Evolutionary conservation across 2,113 vertebrate genomes (phyloP).

Genomic region (Corynorhinus townsendii): DNA sequence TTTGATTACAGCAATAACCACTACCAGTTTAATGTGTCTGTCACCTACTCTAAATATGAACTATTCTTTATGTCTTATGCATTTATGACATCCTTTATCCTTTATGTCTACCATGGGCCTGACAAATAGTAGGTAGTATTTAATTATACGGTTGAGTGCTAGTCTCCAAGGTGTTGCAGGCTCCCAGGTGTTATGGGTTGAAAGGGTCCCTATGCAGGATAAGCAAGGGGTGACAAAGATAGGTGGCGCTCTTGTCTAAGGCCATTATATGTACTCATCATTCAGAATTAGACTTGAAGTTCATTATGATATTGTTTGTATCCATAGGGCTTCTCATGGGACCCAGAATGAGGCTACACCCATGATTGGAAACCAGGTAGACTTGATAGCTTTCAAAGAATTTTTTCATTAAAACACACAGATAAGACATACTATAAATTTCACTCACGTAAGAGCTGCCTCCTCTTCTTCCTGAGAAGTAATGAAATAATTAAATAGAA

Average conservation of each 20-base stretch:
- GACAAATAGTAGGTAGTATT: neutral
- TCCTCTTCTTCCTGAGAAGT: slow-evolving; percentile 59
- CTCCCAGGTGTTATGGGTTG: neutral
- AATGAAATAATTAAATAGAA: slow-evolving; percentile 73
- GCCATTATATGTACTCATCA: neutral
- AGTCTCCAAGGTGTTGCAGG: neutral
- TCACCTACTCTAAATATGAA: neutral
- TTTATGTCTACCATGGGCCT: neutral
- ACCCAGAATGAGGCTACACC: neutral
- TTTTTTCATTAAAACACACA: slow-evolving; percentile 52
- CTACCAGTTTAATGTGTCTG: neutral
- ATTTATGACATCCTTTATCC: neutral
- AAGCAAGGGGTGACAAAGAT: neutral
- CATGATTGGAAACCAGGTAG: neutral
- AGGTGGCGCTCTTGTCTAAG: neutral
- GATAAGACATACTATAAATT: slow-evolving; percentile 61
- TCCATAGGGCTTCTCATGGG: neutral
- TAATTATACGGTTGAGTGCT: neutral
- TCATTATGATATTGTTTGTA: neutral
- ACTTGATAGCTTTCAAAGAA: neutral
- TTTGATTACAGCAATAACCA: neutral
- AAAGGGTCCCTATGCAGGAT: neutral
- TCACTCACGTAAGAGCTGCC: slow-evolving; percentile 54
- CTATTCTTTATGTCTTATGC: neutral
- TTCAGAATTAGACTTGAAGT: neutral